Percentiles rank a stretch among this genome's conserved stretches.
Conservation (phyloP, 1,140 invertebrate species). For the Batillaria attramentaria region DNA sequence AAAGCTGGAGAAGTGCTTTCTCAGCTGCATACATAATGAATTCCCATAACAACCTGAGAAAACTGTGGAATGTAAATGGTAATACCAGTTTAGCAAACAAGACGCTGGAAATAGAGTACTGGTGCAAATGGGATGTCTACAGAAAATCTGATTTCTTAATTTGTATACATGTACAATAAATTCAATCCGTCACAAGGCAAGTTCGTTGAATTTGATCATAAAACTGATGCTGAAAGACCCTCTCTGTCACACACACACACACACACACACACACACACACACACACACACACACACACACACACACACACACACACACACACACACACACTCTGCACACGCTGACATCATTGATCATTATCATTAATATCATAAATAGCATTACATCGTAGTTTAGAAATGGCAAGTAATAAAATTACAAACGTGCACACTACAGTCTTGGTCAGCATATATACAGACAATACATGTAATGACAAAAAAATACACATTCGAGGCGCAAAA, state of each 20-base stretch:
- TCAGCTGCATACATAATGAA: not conserved
- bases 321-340: not conserved
- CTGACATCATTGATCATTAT: not conserved
- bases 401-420: not conserved
- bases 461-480: not conserved
- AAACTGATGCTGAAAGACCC: not conserved
- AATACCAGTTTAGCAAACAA: not conserved
- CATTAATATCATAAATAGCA: not conserved
- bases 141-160: not conserved
- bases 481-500: not conserved
- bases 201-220: not conserved
- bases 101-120: not conserved
- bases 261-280: conserved; percentile 1
- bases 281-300: conserved; percentile 14
- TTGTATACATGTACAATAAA: too few relatives aligned
- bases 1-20: not conserved
- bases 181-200: too few relatives aligned
- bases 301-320: conserved; percentile 16
- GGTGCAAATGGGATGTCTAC: not conserved
- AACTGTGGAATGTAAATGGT: not conserved
- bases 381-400: not conserved
- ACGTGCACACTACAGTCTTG: not conserved
- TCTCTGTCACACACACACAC: not conserved
- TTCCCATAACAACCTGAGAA: not conserved
- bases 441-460: not conserved